A percentile compares a stretch with the other conserved stretches of the same genome.
phyloP scores from a whole-genome alignment of 2,888 invertebrate genomes.

The Plutella xylostella region DNA sequence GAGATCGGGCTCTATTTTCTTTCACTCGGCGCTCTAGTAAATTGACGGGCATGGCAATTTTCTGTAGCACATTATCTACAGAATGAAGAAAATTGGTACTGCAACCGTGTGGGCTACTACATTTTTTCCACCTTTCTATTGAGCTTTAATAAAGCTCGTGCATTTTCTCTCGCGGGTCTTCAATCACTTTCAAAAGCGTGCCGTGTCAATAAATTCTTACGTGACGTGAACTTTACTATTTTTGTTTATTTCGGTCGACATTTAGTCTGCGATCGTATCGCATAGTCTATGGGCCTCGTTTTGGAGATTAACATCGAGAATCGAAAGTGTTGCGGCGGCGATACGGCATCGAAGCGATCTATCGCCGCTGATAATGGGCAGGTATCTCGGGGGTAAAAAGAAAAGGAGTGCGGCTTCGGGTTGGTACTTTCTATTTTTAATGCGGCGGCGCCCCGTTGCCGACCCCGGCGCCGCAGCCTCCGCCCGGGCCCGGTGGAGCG shows the following conservation, averaged over 20 bases:
- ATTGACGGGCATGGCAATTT: background rate
- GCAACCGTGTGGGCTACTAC: background rate
- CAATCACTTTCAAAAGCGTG: constrained; percentile 3
- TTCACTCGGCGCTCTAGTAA: constrained; percentile 8
- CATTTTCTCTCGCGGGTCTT: constrained; percentile 1
- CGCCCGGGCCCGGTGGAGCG: constrained; percentile 31
- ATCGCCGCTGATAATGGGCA: constrained; percentile 43
- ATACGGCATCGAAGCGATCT: constrained; percentile 36
- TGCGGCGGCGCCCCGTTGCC: constrained; percentile 46
- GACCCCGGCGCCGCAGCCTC: constrained; percentile 58
- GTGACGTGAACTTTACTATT: background rate
- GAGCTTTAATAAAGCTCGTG: background rate
- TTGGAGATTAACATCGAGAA: constrained; percentile 16
- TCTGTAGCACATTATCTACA: background rate
- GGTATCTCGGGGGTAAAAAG: constrained; percentile 53
- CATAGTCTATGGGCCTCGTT: background rate
- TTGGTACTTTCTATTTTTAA: constrained; percentile 67
- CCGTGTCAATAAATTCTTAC: background rate
- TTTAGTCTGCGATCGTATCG: background rate
- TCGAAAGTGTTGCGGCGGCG: constrained; percentile 40
- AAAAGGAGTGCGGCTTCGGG: constrained; percentile 53
- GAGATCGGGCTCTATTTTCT: constrained; percentile 31
- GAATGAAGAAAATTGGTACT: background rate
- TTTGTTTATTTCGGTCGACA: background rate
- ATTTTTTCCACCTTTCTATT: background rate